A percentile compares a stretch with the other conserved stretches of the same genome.
These are phyloP conservation scores for Albula goreensis DNA, from an alignment of 2,113 vertebrate genomes.

Conservation along the genomic window DNA sequence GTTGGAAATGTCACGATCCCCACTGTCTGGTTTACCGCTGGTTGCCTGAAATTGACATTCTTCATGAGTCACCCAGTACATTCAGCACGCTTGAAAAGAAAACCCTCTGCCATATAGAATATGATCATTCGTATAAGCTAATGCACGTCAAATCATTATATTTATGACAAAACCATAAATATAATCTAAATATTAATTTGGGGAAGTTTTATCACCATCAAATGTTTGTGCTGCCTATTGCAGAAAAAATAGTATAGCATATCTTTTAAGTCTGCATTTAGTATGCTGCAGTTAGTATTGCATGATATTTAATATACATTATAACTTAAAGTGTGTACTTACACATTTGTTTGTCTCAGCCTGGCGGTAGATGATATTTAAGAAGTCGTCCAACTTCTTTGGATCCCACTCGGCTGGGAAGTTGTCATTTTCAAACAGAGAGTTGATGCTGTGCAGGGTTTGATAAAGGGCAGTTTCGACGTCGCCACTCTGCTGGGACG, in stretches of 20 bases:
- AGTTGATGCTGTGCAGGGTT: slow-evolving; percentile 23
- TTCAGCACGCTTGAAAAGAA: neutral
- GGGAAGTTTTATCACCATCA: neutral
- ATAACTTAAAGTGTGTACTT: neutral
- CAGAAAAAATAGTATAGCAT: neutral
- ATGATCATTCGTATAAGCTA: neutral
- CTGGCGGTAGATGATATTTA: slow-evolving; percentile 15
- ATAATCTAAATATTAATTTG: neutral
- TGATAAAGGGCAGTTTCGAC: slow-evolving; percentile 6
- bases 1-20: neutral
- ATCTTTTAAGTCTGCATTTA: neutral
- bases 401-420: slow-evolving; percentile 31
- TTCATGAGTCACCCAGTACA: neutral
- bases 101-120: neutral
- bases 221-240: too few species aligned
- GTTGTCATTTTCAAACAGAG: slow-evolving; percentile 22
- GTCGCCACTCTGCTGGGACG: slow-evolving; percentile 1
- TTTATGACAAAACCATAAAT: neutral
- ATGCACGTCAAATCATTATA: neutral
- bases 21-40: neutral
- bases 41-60: neutral
- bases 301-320: neutral
- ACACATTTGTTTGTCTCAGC: slow-evolving; percentile 17
- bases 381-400: slow-evolving; percentile 11
- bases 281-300: neutral